A percentile compares a stretch with the other conserved stretches of the same genome.
phyloP scores from a whole-genome alignment of 2,113 vertebrate species.

The Eulemur macaco region DNA sequence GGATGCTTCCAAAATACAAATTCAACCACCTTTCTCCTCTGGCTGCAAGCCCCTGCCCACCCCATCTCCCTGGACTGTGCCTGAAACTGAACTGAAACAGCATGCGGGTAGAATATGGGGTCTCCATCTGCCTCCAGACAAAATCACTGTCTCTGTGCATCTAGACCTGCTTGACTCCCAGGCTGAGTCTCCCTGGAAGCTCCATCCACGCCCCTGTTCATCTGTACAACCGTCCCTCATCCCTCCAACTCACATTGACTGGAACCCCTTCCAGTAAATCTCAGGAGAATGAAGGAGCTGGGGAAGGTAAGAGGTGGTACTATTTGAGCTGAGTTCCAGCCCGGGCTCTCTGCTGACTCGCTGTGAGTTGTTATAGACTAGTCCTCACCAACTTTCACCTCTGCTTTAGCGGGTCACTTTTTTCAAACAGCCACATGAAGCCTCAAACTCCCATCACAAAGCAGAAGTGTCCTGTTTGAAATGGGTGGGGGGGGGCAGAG shows the following conservation, averaged over 20 bases:
- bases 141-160: neutral
- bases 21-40: neutral
- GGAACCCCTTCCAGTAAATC: neutral
- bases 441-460: neutral
- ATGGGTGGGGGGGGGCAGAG: neutral
- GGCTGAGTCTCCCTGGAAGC: neutral
- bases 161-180: neutral
- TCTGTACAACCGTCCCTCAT: accelerated
- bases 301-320: neutral
- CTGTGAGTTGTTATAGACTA: too few relatives aligned
- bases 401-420: neutral
- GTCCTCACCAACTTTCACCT: neutral
- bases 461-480: neutral
- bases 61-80: too few relatives aligned
- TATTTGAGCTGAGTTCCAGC: neutral
- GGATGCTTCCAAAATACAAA: neutral
- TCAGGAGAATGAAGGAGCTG: too few relatives aligned
- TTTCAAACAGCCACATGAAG: neutral
- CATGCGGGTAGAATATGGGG: neutral
- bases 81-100: neutral
- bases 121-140: neutral
- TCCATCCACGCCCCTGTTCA: too few relatives aligned
- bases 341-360: neutral
- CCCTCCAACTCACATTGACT: neutral
- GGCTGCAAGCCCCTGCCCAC: neutral